A percentile compares a stretch with the other conserved stretches of the same genome.
Evolutionary conservation across 2,888 invertebrate genomes (phyloP).

Genomic region (Timandra comae): DNA sequence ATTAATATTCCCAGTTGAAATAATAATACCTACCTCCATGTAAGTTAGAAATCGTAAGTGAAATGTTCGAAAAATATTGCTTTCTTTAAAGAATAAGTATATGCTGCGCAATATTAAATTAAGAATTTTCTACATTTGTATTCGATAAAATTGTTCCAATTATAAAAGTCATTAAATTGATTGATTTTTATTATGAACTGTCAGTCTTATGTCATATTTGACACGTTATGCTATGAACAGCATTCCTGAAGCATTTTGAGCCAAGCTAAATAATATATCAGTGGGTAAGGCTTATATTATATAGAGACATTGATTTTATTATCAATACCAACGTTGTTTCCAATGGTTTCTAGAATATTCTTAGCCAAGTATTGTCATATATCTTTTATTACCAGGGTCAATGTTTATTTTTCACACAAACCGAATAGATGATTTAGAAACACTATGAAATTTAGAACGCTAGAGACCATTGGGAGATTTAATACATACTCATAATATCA

Average conservation of each 20-base stretch:
- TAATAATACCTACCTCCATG: constrained; percentile 8
- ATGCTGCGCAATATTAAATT: not conserved
- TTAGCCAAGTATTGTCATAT: constrained; percentile 8
- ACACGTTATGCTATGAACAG: constrained; percentile 35
- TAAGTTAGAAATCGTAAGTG: constrained; percentile 1
- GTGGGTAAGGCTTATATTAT: constrained; percentile 23
- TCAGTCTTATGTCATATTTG: constrained; percentile 30
- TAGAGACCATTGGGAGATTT: constrained; percentile 11
- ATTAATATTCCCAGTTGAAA: constrained; percentile 2
- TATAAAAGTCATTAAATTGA: not conserved
- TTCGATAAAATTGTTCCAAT: not conserved
- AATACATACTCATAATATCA: too few species aligned
- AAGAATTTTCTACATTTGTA: constrained; percentile 1
- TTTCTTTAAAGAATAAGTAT: not conserved
- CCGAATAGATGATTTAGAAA: too few species aligned
- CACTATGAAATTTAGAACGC: not conserved
- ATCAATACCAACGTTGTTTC: constrained; percentile 4
- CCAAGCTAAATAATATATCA: constrained; percentile 29
- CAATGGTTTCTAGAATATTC: constrained; percentile 16
- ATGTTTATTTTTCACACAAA: too few species aligned
- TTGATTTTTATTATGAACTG: constrained; percentile 12
- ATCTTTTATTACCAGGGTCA: not conserved
- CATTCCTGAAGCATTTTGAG: constrained; percentile 54
- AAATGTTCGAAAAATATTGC: not conserved
- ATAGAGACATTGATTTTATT: constrained; percentile 23